phyloP scores from a whole-genome alignment of 2,113 vertebrate genomes.

The Saccopteryx bilineata region DNA sequence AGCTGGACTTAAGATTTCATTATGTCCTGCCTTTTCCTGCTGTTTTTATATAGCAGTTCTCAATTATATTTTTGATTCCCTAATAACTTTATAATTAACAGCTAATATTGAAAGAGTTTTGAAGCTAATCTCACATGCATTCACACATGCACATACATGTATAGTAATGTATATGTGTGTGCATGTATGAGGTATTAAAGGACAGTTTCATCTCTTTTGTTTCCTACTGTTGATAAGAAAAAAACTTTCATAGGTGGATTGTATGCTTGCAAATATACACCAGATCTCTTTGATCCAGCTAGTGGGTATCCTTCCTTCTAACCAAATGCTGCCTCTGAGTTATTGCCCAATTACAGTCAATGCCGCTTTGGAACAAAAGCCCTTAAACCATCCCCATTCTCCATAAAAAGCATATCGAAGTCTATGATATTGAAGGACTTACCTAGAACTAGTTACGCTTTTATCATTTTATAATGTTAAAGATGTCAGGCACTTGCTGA shows the following conservation, averaged over 20 bases:
- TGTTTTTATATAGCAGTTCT: not conserved
- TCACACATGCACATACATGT: too few relatives aligned
- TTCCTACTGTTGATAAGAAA: not conserved
- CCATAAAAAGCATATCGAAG: not conserved
- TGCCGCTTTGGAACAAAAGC: not conserved
- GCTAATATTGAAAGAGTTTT: not conserved
- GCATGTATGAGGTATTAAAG: not conserved
- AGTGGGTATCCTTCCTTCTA: not conserved
- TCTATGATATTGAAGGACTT: not conserved
- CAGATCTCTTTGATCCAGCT: not conserved
- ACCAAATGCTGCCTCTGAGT: not conserved
- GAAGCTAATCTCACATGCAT: not conserved
- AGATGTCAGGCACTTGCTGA: not conserved
- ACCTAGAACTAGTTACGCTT: not conserved
- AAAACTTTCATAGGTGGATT: not conserved
- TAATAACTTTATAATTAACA: not conserved
- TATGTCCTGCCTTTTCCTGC: not conserved
- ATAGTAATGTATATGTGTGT: rapidly evolving
- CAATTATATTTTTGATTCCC: not conserved
- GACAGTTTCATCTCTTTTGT: not conserved
- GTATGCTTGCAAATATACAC: not conserved
- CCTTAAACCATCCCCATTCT: not conserved
- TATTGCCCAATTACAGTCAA: not conserved
- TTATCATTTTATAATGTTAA: not conserved
- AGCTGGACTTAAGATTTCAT: not conserved